Base-by-base conservation (phyloP, 2,797 vertebrate genomes). In the Jordanella pulchra region DNA sequence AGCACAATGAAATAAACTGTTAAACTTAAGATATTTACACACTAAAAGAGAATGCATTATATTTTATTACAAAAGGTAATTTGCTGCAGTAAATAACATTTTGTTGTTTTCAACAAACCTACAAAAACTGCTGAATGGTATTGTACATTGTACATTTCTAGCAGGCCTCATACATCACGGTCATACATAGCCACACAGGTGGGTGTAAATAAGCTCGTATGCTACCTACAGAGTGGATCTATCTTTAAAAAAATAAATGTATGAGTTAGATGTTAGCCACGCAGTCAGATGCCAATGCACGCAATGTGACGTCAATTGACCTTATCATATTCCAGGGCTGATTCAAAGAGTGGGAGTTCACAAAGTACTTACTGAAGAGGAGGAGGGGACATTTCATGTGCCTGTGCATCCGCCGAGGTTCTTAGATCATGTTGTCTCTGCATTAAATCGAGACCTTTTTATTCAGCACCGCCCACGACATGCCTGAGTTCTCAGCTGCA, bases 391-490 rank as follows among this genome's bases (percentile, higher is more conserved):
- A 71, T 86, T 69, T 86, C 65, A 72, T 73, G 51, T 51, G 60
- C 56, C 58, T 14, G 27, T 71, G 56, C 65, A 64, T 72, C 72
- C 68, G 67, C 63, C 55, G 60, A 77, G 76, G 55, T 74, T 84
- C 79, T 79, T 27, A 60, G 67, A 79, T 78, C 28, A 11, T 76
- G 65, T 81, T 69, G 66, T 78, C 71, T 69, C 47, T 17, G 61
- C 78, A 83, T 86, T 83, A 79, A 89, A 79, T 86, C 80, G 76
- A 77, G 69, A 75, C 58, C 56, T 50, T 27, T 86, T 89, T 82
- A 81, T 84, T 82, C 76, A 83, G 76, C 69, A 77, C 77, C 86
- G 83, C 85, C 88, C 86, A 87, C 86, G 84, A 77, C 72, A 79
- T 69, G 80, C 75, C 71, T 86, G 48, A 53, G 63, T 78, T 85